Evolutionary conservation across 1,140 invertebrate genomes (phyloP), one percentile per base, ranked within the genome.

Genomic region (Sinella curviseta): DNA sequence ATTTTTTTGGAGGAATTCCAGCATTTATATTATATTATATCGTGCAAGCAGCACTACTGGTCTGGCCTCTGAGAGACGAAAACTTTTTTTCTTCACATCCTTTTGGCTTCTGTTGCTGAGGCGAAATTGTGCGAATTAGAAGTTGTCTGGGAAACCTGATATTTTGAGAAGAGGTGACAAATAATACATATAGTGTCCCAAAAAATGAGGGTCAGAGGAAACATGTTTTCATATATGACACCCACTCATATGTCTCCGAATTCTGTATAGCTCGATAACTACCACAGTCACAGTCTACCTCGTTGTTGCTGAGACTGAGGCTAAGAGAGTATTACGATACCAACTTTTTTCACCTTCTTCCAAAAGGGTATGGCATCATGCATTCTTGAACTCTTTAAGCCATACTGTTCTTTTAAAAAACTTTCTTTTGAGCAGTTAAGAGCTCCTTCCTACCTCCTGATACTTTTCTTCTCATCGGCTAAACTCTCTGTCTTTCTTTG

Each of bases 1-100:
- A 24, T 14, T 33, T 70, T 70, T 70, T 70, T 70, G 65, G 65
- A 70, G 65, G 28, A 31, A 8, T 70, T 70, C 65, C 65, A 70
- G 65, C 65, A 70, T 8, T 12, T 3, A 70, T 70, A 70, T 70
- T 14, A 30, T 33, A 70, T 14, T 31, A 30, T 3, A 65, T n/a
- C 16, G 4, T 26, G 3, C 57, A 16, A 4, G 24, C 57, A 65
- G 57, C 39, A 20, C 39, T 48, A 20, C 39, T 48, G 39, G 20
- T 48, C 8, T 20, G n/a, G 8, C 39, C 20, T 48, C 20, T 48
- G 39, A 48, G 39, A 48, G 8, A 12, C 20, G 20, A 48, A 48
- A 48, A 48, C 8, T 48, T 48, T 48, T 48, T 48, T 48, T n/a
- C n/a, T n/a, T n/a, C n/a, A n/a, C 39, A 48, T 48, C 20, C 8